Percentiles rank a stretch among this genome's conserved stretches.
Evolutionary conservation across 2,888 invertebrate genomes (phyloP).

Genomic region (Portevinia maculata): DNA sequence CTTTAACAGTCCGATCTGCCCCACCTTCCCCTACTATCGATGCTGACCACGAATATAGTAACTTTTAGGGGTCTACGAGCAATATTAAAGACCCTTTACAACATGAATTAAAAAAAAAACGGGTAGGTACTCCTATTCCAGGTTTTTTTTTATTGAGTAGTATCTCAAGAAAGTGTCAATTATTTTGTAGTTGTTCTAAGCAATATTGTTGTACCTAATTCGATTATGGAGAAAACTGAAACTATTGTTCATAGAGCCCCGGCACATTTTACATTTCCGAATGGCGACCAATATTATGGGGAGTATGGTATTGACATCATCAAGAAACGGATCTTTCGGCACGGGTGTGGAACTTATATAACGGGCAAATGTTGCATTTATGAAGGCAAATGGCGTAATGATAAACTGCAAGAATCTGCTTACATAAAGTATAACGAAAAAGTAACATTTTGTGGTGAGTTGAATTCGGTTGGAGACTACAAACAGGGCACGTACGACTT

Average conservation of each 20-base stretch:
- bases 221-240: neutral
- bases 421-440: constrained; percentile 19
- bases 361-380: constrained; percentile 20
- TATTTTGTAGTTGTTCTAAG: no score
- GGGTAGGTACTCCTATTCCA: no score
- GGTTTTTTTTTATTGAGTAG: no score
- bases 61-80: no score
- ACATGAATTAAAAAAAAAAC: no score
- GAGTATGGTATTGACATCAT: constrained; percentile 12
- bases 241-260: neutral
- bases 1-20: no score
- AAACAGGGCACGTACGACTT: constrained; percentile 1
- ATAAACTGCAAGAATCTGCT: constrained; percentile 9
- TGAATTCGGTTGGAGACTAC: constrained; percentile 24
- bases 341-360: constrained; percentile 44
- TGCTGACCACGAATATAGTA: no score
- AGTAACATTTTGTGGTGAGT: constrained; percentile 15
- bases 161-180: no score
- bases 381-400: constrained; percentile 36
- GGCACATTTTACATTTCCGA: constrained; percentile 36
- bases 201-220: neutral
- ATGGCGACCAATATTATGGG: constrained; percentile 49
- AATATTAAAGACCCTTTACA: no score
- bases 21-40: no score
- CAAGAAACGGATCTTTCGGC: constrained; percentile 11